Base-by-base conservation (phyloP, 1,140 invertebrate genomes). In the Drosophila nikananu region DNA sequence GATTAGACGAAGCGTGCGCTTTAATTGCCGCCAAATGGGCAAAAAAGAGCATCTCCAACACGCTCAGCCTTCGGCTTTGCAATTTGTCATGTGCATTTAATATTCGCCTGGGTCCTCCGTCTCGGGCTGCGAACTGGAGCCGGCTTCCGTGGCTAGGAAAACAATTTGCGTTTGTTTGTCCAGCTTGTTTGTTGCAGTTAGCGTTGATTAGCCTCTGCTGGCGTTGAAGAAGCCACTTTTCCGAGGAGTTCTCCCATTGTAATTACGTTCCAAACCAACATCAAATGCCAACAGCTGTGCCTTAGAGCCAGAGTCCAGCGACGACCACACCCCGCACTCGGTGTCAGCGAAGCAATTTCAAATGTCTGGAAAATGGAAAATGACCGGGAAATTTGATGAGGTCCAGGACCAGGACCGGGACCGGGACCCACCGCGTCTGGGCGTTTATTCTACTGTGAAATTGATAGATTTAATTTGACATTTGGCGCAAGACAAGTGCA, bases 81-180 rank as follows among this genome's bases (percentile, higher is more conserved):
- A 87, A 87, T 87, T 87, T 87, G 84, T 87, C 84, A 87, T 89
- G 86, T 81, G 77, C 84, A 90, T 84, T 89, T 89, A 87, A 87
- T 87, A 87, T 87, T 87, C 77, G 77, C 84, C 61, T 42, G 54
- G 66, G 27, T 52, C 60, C 59, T 21, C 44, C 54, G 27, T 54
- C 51, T 54, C 5, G 8, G 32, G 32, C 10, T 59, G 10, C 25
- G 30, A 27, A 12, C 15, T 2, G 35, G 42, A 12, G 37, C 32
- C 3, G 32, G 64, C 67, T 71, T 71, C 67, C 67, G 64, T 67
- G 59, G 59, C 46, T 51, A 32, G 62, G 61, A 89, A 87, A 87
- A 89, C 81, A 87, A 87, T 87, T 87, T 87, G 62, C 81, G 86
- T 87, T 87, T 87, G 84, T 87, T 87, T 87, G 86, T 89, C 84